A percentile compares a stretch with the other conserved stretches of the same genome.
phyloP scores from a whole-genome alignment of 2,113 vertebrate species.

The Ceyx margarethae region DNA sequence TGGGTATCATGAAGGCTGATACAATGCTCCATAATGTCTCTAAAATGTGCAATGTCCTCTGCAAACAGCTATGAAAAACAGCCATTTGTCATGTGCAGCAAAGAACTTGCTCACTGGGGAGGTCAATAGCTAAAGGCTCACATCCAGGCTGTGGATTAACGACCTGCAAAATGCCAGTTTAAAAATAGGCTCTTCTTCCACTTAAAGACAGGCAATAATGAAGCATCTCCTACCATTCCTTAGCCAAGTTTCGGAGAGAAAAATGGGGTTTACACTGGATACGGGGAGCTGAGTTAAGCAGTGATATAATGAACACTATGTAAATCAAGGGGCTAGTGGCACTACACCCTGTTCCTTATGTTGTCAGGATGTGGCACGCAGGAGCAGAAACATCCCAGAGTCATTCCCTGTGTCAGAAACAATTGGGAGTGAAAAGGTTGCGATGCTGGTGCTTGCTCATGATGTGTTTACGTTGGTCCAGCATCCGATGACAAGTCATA shows the following conservation, averaged over 20 bases:
- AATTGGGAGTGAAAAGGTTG: background rate
- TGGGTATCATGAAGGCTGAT: conserved; percentile 8
- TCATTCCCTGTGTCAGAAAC: background rate
- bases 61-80: conserved; percentile 29
- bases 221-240: conserved; percentile 47
- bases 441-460: background rate
- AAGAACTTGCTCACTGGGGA: conserved; percentile 56
- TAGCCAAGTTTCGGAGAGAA: conserved; percentile 50
- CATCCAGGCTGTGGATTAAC: conserved; percentile 60
- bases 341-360: background rate
- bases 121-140: conserved; percentile 46
- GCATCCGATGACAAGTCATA: background rate
- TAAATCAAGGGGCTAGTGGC: conserved; percentile 50
- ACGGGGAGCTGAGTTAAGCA: conserved; percentile 37
- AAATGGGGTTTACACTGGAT: conserved; percentile 29
- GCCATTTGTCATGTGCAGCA: conserved; percentile 32
- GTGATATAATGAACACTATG: conserved; percentile 12
- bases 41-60: background rate
- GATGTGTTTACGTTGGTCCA: background rate
- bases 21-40: background rate
- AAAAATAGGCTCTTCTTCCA: conserved; percentile 40
- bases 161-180: conserved; percentile 60
- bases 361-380: background rate
- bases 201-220: conserved; percentile 15
- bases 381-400: background rate